Evolutionary conservation across 2,888 invertebrate species (phyloP), one percentile per base, ranked within the genome.

Genomic region (Nomada goodeniana): DNA sequence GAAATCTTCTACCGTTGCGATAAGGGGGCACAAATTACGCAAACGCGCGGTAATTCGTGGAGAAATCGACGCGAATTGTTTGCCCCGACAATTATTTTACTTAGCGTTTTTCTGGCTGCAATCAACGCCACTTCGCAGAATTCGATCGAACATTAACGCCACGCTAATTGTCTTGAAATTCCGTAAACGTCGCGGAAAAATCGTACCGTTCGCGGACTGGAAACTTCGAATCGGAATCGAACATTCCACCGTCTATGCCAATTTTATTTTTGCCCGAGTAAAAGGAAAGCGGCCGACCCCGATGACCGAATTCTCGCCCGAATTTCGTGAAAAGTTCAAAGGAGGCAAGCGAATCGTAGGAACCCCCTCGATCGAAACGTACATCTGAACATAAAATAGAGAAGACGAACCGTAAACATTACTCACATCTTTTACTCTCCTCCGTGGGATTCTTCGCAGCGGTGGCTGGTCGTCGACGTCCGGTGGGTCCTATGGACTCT

Each of bases 391-490:
- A 36, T 36, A 36, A 36, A 36, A 36, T 36, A 36, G 36, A 36
- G 36, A 36, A 36, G 36, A 36, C 36, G 36, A 36, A 36, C 36
- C 5, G 36, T 7, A 7, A 7, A 7, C 36, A 0, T 82, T 88
- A 88, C 88, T 88, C 89, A 88, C 88, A 83, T 88, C 63, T 85
- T 80, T 78, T 64, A 85, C 85, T 88, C 85, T 80, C 70, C 74
- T 81, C 57, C 44, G 74, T 79, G 60, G 42, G n/a, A 76, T 67
- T 73, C 60, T 77, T 73, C 76, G 52, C 29, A 67, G 59, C 50
- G 44, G 59, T 18, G 29, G 59, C 60, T 69, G 70, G 26, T 80
- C 65, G 80, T 80, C 72, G 80, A 72, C 67, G 67, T 44, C 50
- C 36, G 50, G 9, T n/a, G 53, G 23, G 76, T 60, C 53, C 55